These are phyloP conservation scores for Struthio camelus DNA, from an alignment of 2,113 vertebrate species.

Conservation along the genomic window DNA sequence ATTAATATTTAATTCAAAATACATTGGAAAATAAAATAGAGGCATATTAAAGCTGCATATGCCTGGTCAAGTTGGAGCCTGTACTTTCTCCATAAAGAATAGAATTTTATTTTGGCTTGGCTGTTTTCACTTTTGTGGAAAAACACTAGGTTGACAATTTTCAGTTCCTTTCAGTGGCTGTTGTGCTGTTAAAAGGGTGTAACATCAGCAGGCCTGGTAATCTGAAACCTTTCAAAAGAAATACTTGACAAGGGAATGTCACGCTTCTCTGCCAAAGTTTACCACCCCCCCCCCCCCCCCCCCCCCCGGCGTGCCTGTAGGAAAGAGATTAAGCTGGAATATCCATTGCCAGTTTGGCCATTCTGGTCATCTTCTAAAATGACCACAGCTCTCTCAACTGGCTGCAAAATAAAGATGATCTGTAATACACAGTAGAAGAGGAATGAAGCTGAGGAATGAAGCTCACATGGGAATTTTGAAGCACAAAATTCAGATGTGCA, in stretches of 20 bases:
- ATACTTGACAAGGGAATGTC: neutral
- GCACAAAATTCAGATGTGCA: neutral
- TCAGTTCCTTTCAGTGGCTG: neutral
- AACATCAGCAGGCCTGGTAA: neutral
- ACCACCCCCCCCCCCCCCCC: no score
- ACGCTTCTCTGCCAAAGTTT: neutral
- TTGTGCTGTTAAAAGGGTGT: neutral
- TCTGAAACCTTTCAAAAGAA: neutral
- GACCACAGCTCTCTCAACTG: neutral
- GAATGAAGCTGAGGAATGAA: neutral
- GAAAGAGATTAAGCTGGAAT: neutral
- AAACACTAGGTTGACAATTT: neutral
- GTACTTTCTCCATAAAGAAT: conserved; percentile 29
- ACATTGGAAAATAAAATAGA: conserved; percentile 57
- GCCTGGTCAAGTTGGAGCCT: conserved; percentile 2
- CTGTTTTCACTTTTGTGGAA: neutral
- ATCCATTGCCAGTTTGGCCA: neutral
- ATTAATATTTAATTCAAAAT: conserved; percentile 69
- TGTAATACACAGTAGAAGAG: neutral
- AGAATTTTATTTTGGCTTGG: neutral
- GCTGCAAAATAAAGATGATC: neutral
- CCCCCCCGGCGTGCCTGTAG: neutral
- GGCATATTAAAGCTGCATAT: conserved; percentile 33
- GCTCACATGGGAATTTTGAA: neutral
- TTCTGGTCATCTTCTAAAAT: neutral